Percentiles rank a stretch among this genome's conserved stretches.
phyloP scores from a whole-genome alignment of 37 sponge, comb jelly and placozoan genomes.

The Beroe forskalii region DNA sequence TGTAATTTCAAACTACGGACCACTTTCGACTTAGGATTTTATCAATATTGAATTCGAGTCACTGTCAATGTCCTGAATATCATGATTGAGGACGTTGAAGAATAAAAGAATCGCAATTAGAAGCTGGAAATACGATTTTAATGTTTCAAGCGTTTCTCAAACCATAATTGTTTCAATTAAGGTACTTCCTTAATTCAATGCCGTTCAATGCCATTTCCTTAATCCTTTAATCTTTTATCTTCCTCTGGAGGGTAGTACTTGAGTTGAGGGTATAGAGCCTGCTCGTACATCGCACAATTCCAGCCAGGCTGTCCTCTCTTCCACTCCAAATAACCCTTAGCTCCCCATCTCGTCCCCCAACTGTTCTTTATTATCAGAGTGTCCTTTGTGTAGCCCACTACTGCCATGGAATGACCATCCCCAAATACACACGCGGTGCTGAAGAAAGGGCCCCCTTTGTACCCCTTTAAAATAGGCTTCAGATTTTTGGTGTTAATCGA shows the following conservation, averaged over 20 bases:
- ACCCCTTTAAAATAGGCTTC: background rate
- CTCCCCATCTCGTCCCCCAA: background rate
- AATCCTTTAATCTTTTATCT: too few species aligned
- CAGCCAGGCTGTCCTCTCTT: background rate
- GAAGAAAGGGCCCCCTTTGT: background rate
- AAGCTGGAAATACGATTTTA: too few species aligned
- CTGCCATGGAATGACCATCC: background rate
- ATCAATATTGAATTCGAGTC: too few species aligned
- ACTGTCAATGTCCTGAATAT: too few species aligned
- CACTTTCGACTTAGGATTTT: too few species aligned
- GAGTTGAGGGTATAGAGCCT: background rate
- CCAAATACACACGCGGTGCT: background rate
- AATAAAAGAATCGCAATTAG: too few species aligned
- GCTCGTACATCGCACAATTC: background rate
- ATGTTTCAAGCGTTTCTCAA: too few species aligned
- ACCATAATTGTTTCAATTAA: background rate
- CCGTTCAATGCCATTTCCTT: too few species aligned
- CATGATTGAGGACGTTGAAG: too few species aligned
- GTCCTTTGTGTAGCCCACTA: background rate
- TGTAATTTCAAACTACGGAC: too few species aligned
- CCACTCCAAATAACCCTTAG: background rate
- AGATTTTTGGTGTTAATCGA: background rate
- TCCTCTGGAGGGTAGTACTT: too few species aligned
- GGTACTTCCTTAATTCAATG: too few species aligned
- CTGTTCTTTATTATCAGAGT: background rate